Base-by-base conservation (phyloP, 1,140 invertebrate genomes). In the Danaus plexippus region DNA sequence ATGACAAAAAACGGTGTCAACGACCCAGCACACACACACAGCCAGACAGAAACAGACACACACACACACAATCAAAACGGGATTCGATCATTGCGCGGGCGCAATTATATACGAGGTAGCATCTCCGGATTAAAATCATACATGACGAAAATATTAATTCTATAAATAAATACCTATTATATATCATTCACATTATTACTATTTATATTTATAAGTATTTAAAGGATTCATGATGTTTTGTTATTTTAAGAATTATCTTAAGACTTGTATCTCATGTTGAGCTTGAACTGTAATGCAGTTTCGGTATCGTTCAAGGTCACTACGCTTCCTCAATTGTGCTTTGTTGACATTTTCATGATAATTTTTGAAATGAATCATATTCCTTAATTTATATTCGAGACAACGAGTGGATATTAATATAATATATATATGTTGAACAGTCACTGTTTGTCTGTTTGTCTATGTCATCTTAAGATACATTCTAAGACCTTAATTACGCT, bases 1-100 rank as follows among this genome's bases (percentile, higher is more conserved):
- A 63, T 47, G 40, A 51, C 22, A 66, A 71, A 71, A 71, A 68
- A 66, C 57, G 51, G 43, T 63, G 69, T 71, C 69, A 71, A 64
- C 52, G 69, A 60, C 63, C 68, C 42, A 4, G 32, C 22, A 57
- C 50, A 50, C 11, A 50, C 48, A 48, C 9, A 44, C 18, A 46
- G 46, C 18, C 43, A 41, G 50, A 56, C 44, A 46, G 43, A 52
- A 42, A 57, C 50, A 50, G 10, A 50, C 48, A 48, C 50, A 63
- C 49, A 59, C 52, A 60, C 18, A 40, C 9, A 44, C 18, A 46
- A 51, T 18, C 43, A 41, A 46, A 64, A 64, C 64, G 64, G 64
- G 63, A 62, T 69, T 54, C 43, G 11, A 56, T 47, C 54, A 55
- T 55, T 55, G 54, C 54, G 43, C 47, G 13, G 57, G 50, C 55